Evolutionary conservation across 1,140 invertebrate species (phyloP).

Genomic region (Hyphantria cunea): DNA sequence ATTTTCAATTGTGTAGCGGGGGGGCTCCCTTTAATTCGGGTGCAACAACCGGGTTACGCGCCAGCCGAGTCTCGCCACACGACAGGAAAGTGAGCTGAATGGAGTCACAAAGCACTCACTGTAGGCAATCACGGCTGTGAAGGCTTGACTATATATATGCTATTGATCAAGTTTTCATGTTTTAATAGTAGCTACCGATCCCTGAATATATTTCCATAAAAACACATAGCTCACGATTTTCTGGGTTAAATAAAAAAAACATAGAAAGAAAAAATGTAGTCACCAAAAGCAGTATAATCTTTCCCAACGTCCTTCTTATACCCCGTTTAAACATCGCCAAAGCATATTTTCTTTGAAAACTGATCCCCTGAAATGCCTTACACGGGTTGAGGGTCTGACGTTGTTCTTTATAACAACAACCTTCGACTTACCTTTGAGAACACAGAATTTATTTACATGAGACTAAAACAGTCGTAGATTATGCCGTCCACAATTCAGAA

Average conservation of each 20-base stretch:
- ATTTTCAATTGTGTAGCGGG: too few relatives aligned
- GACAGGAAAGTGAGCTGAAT: too few relatives aligned
- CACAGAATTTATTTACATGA: slow-evolving; percentile 6
- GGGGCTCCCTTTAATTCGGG: too few relatives aligned
- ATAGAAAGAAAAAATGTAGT: slow-evolving; percentile 19
- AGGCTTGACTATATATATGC: too few relatives aligned
- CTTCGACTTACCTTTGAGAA: slow-evolving; percentile 11
- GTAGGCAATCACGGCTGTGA: too few relatives aligned
- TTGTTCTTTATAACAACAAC: slow-evolving; percentile 36
- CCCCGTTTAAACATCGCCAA: slow-evolving; percentile 29
- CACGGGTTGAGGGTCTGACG: slow-evolving; percentile 32
- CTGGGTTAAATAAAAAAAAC: slow-evolving; percentile 4
- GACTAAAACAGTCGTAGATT: slow-evolving; percentile 10
- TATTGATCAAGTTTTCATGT: too few relatives aligned
- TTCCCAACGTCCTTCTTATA: slow-evolving; percentile 30
- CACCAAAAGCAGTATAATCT: slow-evolving; percentile 35
- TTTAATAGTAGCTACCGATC: too few relatives aligned
- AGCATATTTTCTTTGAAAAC: slow-evolving; percentile 54
- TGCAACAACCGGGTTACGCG: too few relatives aligned
- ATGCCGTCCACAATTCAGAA: slow-evolving; percentile 11
- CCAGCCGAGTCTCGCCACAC: too few relatives aligned
- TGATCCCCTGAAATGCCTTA: slow-evolving; percentile 36
- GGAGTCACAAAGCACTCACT: too few relatives aligned
- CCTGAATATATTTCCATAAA: neutral
- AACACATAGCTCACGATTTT: slow-evolving; percentile 6